phyloP scores from a whole-genome alignment of 2,888 invertebrate genomes.

The Microctonus brassicae region DNA sequence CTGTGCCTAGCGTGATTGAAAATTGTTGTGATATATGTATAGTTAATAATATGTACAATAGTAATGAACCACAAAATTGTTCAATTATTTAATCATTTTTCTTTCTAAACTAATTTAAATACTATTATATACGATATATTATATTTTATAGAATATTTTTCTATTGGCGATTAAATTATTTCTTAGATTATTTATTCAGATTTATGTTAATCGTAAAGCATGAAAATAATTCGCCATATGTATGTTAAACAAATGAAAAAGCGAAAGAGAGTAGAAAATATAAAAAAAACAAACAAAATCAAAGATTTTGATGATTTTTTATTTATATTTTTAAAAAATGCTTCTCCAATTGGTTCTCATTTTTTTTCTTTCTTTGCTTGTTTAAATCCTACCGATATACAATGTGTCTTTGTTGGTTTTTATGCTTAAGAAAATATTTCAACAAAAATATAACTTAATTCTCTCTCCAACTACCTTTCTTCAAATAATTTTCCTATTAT shows the following conservation, averaged over 20 bases:
- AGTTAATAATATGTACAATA: neutral
- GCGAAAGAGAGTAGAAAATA: neutral
- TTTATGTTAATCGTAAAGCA: neutral
- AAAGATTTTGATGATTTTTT: neutral
- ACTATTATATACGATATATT: neutral
- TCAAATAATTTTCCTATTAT: too few relatives aligned
- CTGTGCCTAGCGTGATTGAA: slow-evolving; percentile 17
- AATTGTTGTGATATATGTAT: neutral
- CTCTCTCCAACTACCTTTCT: too few relatives aligned
- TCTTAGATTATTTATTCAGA: neutral
- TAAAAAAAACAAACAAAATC: neutral
- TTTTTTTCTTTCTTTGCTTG: neutral
- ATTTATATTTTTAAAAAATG: neutral
- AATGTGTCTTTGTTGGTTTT: too few relatives aligned
- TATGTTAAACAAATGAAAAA: neutral
- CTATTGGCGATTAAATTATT: neutral
- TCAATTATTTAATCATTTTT: neutral
- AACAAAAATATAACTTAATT: too few relatives aligned
- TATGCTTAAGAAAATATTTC: too few relatives aligned
- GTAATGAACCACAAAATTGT: neutral
- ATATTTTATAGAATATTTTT: neutral
- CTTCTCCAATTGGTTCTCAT: neutral
- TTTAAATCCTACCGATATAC: too few relatives aligned
- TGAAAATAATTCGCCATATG: neutral
- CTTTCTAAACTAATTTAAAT: neutral